Evolutionary conservation across 2,797 vertebrate species (phyloP).

Genomic region (Gymnothorax javanicus): DNA sequence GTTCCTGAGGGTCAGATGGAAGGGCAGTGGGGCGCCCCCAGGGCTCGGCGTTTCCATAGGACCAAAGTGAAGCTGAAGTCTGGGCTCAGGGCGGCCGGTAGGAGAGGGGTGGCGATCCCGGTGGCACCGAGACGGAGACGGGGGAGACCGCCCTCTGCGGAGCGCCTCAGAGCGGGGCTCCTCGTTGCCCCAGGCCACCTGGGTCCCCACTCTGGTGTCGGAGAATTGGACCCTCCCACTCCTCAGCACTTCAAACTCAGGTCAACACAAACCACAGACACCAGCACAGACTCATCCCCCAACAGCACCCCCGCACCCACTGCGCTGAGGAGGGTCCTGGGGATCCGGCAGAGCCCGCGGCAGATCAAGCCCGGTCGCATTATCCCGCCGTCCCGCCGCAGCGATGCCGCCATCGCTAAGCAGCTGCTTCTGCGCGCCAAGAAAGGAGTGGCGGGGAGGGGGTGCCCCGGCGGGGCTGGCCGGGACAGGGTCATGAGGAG

Average conservation of each 20-base stretch:
- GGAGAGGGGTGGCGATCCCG: conserved; percentile 75
- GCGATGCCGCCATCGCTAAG: conserved; percentile 94
- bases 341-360: conserved; percentile 91
- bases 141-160: conserved; percentile 89
- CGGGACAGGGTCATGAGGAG: conserved; percentile 72
- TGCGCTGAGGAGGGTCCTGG: conserved; percentile 65
- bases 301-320: conserved; percentile 47
- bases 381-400: conserved; percentile 92
- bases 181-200: conserved; percentile 30
- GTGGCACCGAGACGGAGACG: conserved; percentile 81
- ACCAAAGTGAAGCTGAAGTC: conserved; percentile 94
- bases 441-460: conserved; percentile 86
- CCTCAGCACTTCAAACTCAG: conserved; percentile 60
- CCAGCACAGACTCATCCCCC: conserved; percentile 51
- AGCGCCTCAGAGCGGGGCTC: conserved; percentile 85
- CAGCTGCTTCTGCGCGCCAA: conserved; percentile 95
- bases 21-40: conserved; percentile 67
- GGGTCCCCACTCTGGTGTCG: conserved; percentile 44
- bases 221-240: conserved; percentile 64
- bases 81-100: conserved; percentile 83
- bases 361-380: conserved; percentile 91
- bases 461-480: conserved; percentile 72
- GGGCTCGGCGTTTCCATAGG: conserved; percentile 65
- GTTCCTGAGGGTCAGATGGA: conserved; percentile 73
- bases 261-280: conserved; percentile 55